Evolutionary conservation across 2,888 invertebrate species (phyloP), one percentile per base, ranked within the genome.

Genomic region (Pollenia amentaria): DNA sequence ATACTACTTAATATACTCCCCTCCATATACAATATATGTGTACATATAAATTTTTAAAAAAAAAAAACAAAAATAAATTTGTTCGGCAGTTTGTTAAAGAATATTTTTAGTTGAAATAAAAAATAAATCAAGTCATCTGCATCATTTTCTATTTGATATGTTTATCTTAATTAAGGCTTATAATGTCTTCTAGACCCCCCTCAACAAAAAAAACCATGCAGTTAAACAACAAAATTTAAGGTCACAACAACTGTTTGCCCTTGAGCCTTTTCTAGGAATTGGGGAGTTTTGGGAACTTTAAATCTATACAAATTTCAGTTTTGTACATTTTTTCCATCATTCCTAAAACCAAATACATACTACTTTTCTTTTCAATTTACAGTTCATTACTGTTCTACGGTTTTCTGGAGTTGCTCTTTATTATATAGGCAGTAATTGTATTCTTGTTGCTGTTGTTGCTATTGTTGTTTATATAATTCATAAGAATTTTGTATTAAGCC

Each of bases 151-250:
- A 29, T 70, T 73, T 65, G 55, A 55, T 38, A 69, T 73, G 44
- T 78, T 73, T 72, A 65, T 65, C 77, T 73, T 57, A 67, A 72
- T 76, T 77, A 64, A 83, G 78, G 48, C 70, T 78, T 53, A 14
- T 40, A 21, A 46, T 57, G 40, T 67, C 60, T 51, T 40, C 48
- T 18, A 46, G 62, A 70, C 42, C 48, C 42, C 46, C 46, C 6
- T 21, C 6, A 11, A 7, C 6, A 7, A 11, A 18, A n/a, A 44
- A 53, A 51, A 62, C 18, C 16, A 48, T 18, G 14, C 38, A 46
- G 38, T 65, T 6, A 18, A 18, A 55, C 12, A 60, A 46, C 38
- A 18, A 48, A 48, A 40, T 42, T 55, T 11, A 11, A 55, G 10
- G 40, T 16, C 60, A 14, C 60, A 48, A 38, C 38, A 18, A 57